Evolutionary conservation across 2,113 vertebrate species (phyloP).

Genomic region (Eleginops maclovinus): DNA sequence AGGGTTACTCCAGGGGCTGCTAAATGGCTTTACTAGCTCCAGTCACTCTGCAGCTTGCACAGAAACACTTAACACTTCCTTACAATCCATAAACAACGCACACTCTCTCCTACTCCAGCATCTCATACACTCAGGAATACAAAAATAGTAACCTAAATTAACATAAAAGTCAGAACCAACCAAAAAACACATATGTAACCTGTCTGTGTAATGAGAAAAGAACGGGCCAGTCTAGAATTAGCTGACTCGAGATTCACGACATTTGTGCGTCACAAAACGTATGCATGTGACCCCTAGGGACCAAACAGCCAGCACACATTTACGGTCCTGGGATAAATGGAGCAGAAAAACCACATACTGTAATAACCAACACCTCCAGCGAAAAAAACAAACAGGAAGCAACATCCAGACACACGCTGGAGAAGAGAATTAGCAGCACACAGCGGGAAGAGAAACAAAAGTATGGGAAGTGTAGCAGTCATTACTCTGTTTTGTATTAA

Average conservation of each 20-base stretch:
- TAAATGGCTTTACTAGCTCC: slow-evolving; percentile 81
- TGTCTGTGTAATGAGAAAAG: slow-evolving; percentile 19
- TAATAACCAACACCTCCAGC: slow-evolving; percentile 72
- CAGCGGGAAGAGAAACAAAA: slow-evolving; percentile 14
- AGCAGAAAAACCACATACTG: slow-evolving; percentile 75
- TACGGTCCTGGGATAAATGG: slow-evolving; percentile 69
- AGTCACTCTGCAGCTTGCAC: slow-evolving; percentile 75
- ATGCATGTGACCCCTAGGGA: slow-evolving; percentile 68
- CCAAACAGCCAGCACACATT: slow-evolving; percentile 68
- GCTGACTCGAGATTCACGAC: slow-evolving; percentile 65
- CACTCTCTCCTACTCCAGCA: slow-evolving; percentile 32
- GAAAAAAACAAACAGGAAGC: slow-evolving; percentile 45
- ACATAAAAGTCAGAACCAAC: background rate
- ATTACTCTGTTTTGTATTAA: slow-evolving; percentile 54
- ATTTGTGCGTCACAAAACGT: slow-evolving; percentile 58
- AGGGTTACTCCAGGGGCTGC: slow-evolving; percentile 76
- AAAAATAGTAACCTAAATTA: slow-evolving; percentile 18
- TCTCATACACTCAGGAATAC: slow-evolving; percentile 27
- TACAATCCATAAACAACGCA: slow-evolving; percentile 76
- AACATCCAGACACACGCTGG: slow-evolving; percentile 4
- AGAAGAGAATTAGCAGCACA: slow-evolving; percentile 28
- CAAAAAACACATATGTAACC: background rate
- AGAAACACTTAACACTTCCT: slow-evolving; percentile 81
- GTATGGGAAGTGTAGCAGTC: slow-evolving; percentile 25
- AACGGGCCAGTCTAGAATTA: slow-evolving; percentile 40